Evolutionary conservation across 2,113 vertebrate species (phyloP).

Genomic region (Centropristis striata): DNA sequence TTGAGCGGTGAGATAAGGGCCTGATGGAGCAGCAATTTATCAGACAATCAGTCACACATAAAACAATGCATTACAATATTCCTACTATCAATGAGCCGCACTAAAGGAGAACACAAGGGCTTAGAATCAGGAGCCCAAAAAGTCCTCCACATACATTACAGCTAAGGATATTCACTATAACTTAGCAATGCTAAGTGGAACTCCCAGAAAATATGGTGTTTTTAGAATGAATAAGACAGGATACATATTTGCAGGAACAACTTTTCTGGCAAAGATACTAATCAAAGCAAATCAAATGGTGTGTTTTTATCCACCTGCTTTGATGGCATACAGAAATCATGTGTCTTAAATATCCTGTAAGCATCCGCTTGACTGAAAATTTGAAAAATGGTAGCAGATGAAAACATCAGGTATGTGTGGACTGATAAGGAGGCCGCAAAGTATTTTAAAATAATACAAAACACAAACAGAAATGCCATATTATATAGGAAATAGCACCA

Average conservation of each 20-base stretch:
- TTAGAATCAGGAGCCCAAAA: slow-evolving; percentile 5
- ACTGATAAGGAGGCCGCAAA: no score
- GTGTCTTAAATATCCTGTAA: no score
- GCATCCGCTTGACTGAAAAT: no score
- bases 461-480: no score
- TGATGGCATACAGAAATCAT: no score
- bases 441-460: no score
- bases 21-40: slow-evolving; percentile 35
- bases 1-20: slow-evolving; percentile 28
- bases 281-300: not conserved
- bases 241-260: not conserved
- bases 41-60: slow-evolving; percentile 27
- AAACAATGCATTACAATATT: slow-evolving; percentile 12
- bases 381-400: no score
- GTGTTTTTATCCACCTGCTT: no score
- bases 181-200: not conserved
- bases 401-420: no score
- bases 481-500: no score
- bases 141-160: not conserved
- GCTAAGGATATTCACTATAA: not conserved
- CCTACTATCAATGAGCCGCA: slow-evolving; percentile 1
- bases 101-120: slow-evolving; percentile 4
- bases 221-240: not conserved
- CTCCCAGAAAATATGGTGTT: not conserved
- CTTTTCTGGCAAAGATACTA: not conserved